phyloP scores from a whole-genome alignment of 2,113 vertebrate genomes.

The Entomyzon cyanotis region DNA sequence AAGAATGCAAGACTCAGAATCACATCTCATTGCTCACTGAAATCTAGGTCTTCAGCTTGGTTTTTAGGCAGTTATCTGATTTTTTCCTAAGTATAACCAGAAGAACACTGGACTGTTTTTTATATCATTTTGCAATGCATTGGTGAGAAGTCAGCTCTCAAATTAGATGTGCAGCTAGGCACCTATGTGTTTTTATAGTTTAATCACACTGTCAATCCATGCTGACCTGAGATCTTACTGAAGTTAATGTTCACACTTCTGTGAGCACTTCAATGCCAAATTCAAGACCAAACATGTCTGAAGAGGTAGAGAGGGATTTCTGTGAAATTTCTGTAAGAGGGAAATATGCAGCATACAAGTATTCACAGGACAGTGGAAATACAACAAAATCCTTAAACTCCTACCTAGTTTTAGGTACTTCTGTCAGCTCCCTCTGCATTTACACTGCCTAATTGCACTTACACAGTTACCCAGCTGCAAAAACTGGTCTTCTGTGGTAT shows the following conservation, averaged over 20 bases:
- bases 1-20: neutral
- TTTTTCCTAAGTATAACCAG: neutral
- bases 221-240: neutral
- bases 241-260: neutral
- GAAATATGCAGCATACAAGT: neutral
- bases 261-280: neutral
- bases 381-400: neutral
- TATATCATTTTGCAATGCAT: neutral
- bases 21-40: neutral
- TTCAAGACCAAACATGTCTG: neutral
- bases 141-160: neutral
- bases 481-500: neutral
- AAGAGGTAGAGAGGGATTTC: neutral
- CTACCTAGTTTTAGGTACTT: neutral
- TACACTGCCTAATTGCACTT: neutral
- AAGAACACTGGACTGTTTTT: neutral
- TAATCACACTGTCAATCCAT: neutral
- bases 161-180: neutral
- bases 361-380: neutral
- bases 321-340: neutral
- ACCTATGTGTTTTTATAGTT: neutral
- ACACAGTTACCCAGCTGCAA: neutral
- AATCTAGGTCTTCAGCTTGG: neutral
- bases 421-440: neutral
- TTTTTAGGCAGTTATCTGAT: neutral